A percentile compares a stretch with the other conserved stretches of the same genome.
Conservation (phyloP, 2,113 vertebrate genomes). For the Vulpes vulpes region DNA sequence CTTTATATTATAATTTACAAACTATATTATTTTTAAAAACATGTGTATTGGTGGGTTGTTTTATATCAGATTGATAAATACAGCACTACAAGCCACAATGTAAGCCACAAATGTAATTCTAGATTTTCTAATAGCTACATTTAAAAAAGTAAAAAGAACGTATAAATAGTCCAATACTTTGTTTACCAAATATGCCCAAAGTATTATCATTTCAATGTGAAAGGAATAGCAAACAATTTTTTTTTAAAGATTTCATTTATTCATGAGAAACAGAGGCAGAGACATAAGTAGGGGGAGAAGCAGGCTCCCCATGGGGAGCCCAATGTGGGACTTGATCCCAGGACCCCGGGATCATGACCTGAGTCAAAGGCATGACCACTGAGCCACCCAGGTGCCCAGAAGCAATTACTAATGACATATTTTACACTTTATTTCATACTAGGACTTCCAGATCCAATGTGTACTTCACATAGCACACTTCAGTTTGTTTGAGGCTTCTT, state of each 20-base stretch:
- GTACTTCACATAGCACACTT: neutral
- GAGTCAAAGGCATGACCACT: too few species aligned
- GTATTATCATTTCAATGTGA: neutral
- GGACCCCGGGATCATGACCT: too few species aligned
- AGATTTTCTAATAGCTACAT: neutral
- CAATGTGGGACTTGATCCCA: too few species aligned
- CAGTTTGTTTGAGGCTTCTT: neutral
- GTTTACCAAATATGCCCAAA: neutral
- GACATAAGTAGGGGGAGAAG: too few species aligned
- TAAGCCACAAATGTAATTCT: neutral
- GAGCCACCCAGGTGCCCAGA: too few species aligned
- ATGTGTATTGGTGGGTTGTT: neutral
- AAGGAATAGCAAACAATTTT: neutral
- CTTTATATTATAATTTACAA: neutral
- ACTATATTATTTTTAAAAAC: neutral
- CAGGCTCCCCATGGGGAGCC: too few species aligned
- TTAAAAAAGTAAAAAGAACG: neutral
- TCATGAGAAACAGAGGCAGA: too few species aligned
- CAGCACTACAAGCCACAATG: neutral
- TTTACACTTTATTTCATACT: neutral
- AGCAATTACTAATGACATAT: neutral
- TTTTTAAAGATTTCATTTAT: too few species aligned
- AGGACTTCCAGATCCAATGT: neutral
- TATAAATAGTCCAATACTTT: neutral
- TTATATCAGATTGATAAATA: neutral